A percentile compares a stretch with the other conserved stretches of the same genome.
phyloP scores from a whole-genome alignment of 1,140 invertebrate species.

The Protaetia brevitarsis region DNA sequence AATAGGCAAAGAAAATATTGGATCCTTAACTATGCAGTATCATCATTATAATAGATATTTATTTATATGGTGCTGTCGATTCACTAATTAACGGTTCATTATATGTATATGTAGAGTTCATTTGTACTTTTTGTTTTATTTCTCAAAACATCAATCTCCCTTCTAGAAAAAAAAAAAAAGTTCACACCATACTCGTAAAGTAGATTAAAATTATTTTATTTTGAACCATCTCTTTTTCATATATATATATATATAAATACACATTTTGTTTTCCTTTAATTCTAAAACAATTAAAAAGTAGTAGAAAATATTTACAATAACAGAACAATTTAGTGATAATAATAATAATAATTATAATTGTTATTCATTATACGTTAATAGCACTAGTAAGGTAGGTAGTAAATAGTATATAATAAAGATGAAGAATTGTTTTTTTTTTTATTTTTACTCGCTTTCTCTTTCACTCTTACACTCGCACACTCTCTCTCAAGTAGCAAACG shows the following conservation, averaged over 20 bases:
- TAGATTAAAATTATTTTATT: slow-evolving; percentile 15
- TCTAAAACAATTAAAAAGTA: slow-evolving; percentile 17
- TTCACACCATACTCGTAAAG: slow-evolving; percentile 8
- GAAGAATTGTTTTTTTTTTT: background rate
- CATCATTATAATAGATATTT: slow-evolving; percentile 4
- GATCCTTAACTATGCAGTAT: background rate
- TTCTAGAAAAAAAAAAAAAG: slow-evolving; percentile 16
- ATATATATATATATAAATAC: slow-evolving; percentile 15
- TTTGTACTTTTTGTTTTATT: slow-evolving; percentile 6
- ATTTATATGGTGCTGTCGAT: background rate
- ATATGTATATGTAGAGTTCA: background rate
- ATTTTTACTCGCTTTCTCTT: background rate
- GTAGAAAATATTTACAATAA: slow-evolving; percentile 19
- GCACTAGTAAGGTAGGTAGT: background rate
- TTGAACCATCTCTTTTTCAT: slow-evolving; percentile 6
- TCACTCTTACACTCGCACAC: background rate
- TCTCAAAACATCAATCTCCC: background rate
- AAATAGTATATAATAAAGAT: background rate
- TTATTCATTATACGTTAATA: slow-evolving; percentile 13
- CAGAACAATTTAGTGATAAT: slow-evolving; percentile 14
- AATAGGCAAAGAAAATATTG: background rate
- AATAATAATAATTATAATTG: too few relatives aligned
- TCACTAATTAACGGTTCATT: background rate
- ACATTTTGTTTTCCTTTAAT: slow-evolving; percentile 1
- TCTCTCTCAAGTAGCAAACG: slow-evolving; percentile 32